Percentiles rank a stretch among this genome's conserved stretches.
Evolutionary conservation across 2,888 invertebrate species (phyloP).

Genomic region (Chironomus tentans): DNA sequence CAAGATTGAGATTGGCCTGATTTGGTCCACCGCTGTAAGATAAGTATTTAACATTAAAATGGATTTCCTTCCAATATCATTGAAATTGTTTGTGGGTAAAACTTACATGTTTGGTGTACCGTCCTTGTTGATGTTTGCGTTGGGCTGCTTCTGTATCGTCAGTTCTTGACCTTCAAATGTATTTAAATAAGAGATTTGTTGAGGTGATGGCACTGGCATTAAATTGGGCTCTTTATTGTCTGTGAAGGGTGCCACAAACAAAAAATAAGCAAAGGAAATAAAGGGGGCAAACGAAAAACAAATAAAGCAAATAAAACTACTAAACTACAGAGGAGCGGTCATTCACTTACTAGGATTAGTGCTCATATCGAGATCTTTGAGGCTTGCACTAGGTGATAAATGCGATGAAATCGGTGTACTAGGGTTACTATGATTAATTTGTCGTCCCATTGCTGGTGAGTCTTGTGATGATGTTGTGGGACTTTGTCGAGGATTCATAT

Average conservation of each 20-base stretch:
- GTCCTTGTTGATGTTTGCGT: slow-evolving; percentile 70
- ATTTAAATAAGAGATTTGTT: slow-evolving; percentile 91
- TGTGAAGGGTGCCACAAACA: slow-evolving; percentile 29
- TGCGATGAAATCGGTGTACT: slow-evolving; percentile 60
- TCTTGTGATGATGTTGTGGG: slow-evolving; percentile 48
- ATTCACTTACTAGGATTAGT: slow-evolving; percentile 19
- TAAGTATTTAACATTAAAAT: slow-evolving; percentile 1
- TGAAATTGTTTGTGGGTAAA: too few relatives aligned
- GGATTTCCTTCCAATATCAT: too few relatives aligned
- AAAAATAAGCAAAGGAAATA: neutral
- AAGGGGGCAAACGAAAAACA: neutral
- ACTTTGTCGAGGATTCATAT: slow-evolving; percentile 51
- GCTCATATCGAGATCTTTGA: slow-evolving; percentile 36
- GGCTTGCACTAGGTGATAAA: slow-evolving; percentile 48
- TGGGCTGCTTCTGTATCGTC: slow-evolving; percentile 92
- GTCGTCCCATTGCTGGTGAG: slow-evolving; percentile 44
- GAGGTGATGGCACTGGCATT: slow-evolving; percentile 93
- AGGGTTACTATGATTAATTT: slow-evolving; percentile 58
- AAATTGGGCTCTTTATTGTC: slow-evolving; percentile 72
- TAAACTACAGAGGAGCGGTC: neutral
- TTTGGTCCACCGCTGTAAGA: slow-evolving; percentile 34
- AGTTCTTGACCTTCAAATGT: slow-evolving; percentile 94
- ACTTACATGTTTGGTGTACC: slow-evolving; percentile 53
- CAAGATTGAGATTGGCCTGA: slow-evolving; percentile 28
- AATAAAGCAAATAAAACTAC: neutral